Evolutionary conservation across 2,888 invertebrate genomes (phyloP), one percentile per base, ranked within the genome.

Genomic region (Phaedon cochleariae): DNA sequence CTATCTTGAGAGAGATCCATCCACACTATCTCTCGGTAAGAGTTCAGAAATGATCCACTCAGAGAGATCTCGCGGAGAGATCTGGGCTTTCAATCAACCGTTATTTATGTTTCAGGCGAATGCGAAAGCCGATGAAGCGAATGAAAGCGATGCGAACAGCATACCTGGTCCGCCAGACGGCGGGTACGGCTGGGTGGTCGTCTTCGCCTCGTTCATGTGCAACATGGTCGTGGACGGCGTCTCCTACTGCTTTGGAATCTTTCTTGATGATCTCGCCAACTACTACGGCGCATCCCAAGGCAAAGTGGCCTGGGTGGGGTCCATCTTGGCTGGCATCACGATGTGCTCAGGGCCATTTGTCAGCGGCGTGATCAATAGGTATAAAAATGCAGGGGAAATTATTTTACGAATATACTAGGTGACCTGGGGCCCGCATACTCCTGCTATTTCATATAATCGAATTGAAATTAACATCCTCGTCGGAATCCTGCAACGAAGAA

Each of bases 211-310:
- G 46, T 97, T 98, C 85, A 90, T 98, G 90, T 96, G 96, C 85
- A 98, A 98, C 88, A 90, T 98, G 87, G 93, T 98, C 75, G 97
- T 99, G 63, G 98, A 99, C 83, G 98, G 96, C 76, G 96, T 98
- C 70, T 95, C 96, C 15, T 98, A 98, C 84, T 96, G 97, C 9
- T 98, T 98, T 83, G 98, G 98, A 60, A 93, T 98, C 79, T 95
- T 96, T 85, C 87, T 95, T 51, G 88, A 89, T 20, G 90, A 92
- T 77, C 90, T 95, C 77, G 92, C 92, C 65, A 85, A 83, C 1
- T 90, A 90, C 81, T 99, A 95, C 82, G 90, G 90, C 22, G 93
- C 92, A 79, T 92, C 94, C 59, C 93, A 93, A 94, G 94, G 94
- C 59, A 94, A 90, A 71, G 92, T 93, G 31, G 94, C 98, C 54